Conservation (phyloP, 2,888 invertebrate genomes). For the Microplitis deprimator region DNA sequence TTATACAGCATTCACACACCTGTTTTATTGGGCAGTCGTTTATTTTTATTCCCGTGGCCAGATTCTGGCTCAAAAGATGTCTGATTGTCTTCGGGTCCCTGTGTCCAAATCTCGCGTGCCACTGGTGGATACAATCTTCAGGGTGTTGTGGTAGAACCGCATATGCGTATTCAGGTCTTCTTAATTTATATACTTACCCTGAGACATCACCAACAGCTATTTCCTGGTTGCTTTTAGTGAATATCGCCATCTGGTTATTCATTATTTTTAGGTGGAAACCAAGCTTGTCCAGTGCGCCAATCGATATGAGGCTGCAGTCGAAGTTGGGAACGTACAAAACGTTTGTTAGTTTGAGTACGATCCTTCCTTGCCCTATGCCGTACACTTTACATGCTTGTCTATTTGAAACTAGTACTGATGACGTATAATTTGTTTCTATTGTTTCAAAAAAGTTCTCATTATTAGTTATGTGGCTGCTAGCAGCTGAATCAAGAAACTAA, state of each 20-base stretch:
- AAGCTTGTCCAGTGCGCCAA: constrained; percentile 29
- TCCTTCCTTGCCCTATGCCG: constrained; percentile 27
- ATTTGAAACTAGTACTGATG: constrained; percentile 12
- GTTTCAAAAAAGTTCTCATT: constrained; percentile 10
- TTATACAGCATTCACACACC: constrained; percentile 6
- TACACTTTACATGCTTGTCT: constrained; percentile 10
- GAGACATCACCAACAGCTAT: background rate
- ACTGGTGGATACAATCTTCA: constrained; percentile 38
- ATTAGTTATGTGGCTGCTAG: constrained; percentile 17
- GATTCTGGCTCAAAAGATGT: constrained; percentile 18
- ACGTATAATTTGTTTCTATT: constrained; percentile 22
- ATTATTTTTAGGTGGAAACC: constrained; percentile 22
- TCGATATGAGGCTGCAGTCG: constrained; percentile 27
- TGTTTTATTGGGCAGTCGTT: constrained; percentile 33
- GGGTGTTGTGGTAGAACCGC: background rate
- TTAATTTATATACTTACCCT: background rate
- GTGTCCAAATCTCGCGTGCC: constrained; percentile 46
- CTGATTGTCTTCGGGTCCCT: constrained; percentile 35
- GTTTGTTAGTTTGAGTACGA: constrained; percentile 6
- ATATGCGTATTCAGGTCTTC: background rate
- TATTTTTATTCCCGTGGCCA: constrained; percentile 35
- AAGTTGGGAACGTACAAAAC: constrained; percentile 27
- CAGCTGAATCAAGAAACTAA: constrained; percentile 20
- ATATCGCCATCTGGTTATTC: constrained; percentile 5
- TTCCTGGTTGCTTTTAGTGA: background rate